Base-by-base conservation (phyloP, 2,113 vertebrate genomes). In the Isurus oxyrinchus region DNA sequence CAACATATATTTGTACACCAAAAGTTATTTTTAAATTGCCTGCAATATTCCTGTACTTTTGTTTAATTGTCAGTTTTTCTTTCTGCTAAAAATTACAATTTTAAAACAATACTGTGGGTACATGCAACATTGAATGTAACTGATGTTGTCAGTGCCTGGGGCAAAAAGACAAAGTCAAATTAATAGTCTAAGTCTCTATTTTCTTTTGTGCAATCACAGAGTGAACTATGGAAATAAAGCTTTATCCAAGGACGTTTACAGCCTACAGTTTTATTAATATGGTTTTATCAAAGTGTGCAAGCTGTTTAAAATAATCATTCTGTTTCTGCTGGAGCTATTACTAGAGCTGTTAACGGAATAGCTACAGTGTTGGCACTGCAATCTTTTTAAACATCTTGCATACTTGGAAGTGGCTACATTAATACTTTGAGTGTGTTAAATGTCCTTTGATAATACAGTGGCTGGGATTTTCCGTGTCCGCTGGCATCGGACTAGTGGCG, bases 61-160 rank as follows among this genome's bases (percentile, higher is more conserved):
- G 13, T 53, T 95, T 95, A 27, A 35, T 1, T 53, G 94, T 49
- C 61, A 95, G 21, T 95, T 67, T 69, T 95, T 66, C n/a, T 49
- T 69, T 69, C 63, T 53, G 40, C 25, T 72, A 27, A 69, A 95
- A 4, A 44, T 69, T 25, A 69, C 19, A 44, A 40, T 95, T 95
- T 55, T 53, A 72, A 72, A 72, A 49, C 94, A 72, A 66, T 66
- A 44, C 59, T 23, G 59, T 21, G 66, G 93, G 44, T 3, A 23
- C 44, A 40, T 94, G 63, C 23, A 44, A 53, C 66, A 72, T 35
- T 72, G 44, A 95, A 95, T 72, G 49, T 69, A 72, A 95, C 44
- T 95, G 94, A 95, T 95, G 94, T 35, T 72, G 25, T 69, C 94
- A 95, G 44, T 95, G 94, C 94, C 94, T 95, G 94, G 94, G 10